A percentile compares a stretch with the other conserved stretches of the same genome.
phyloP scores from a whole-genome alignment of 2,113 vertebrate genomes.

The Thermophis baileyi region DNA sequence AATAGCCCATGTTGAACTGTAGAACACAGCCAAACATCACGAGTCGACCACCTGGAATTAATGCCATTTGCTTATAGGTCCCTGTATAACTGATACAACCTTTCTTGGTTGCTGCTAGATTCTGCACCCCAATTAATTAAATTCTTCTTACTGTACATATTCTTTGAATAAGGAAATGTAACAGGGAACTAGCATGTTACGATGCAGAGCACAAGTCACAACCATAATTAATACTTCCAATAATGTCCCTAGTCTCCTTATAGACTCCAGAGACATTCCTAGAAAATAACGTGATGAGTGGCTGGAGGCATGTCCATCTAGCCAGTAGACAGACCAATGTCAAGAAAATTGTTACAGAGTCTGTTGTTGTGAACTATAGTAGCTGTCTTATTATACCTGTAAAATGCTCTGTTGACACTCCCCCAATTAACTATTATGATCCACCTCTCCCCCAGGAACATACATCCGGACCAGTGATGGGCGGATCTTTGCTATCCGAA shows the following conservation, averaged over 20 bases:
- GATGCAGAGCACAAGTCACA: neutral
- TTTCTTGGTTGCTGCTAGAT: neutral
- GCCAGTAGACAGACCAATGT: neutral
- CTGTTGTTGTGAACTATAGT: neutral
- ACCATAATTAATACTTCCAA: neutral
- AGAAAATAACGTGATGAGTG: neutral
- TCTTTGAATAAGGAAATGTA: neutral
- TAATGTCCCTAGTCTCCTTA: neutral
- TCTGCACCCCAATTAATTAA: neutral
- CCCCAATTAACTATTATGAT: neutral
- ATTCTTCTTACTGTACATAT: neutral
- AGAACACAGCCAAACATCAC: neutral
- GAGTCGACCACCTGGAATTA: neutral
- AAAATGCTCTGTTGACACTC: neutral
- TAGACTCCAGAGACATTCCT: neutral
- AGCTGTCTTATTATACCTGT: neutral
- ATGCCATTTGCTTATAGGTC: neutral
- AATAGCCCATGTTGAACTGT: neutral
- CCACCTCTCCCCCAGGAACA: slow-evolving; percentile 75
- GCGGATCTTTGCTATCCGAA: slow-evolving; percentile 94
- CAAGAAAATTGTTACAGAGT: neutral
- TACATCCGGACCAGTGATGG: slow-evolving; percentile 97
- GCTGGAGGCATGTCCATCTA: neutral
- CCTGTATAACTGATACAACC: neutral
- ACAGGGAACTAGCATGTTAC: neutral